Evolutionary conservation across 2,797 vertebrate species (phyloP).

Genomic region (Pangasius mekongensis): DNA sequence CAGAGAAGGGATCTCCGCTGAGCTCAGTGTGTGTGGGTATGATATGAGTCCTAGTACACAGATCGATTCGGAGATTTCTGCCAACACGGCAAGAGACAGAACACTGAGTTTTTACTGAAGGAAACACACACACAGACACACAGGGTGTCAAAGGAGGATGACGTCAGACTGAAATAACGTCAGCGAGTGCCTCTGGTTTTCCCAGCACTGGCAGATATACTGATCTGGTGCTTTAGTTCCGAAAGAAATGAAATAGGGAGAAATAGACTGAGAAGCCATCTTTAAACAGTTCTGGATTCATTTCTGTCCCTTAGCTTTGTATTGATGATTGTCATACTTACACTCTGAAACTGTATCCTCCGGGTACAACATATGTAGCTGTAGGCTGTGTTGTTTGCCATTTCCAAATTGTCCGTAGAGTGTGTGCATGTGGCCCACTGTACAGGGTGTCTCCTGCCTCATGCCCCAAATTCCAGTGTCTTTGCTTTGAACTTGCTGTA

Average conservation of each 20-base stretch:
- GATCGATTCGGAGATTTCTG: conserved; percentile 39
- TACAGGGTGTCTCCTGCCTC: no score
- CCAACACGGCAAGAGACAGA: conserved; percentile 24
- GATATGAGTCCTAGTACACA: conserved; percentile 23
- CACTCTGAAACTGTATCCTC: no score
- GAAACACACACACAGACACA: conserved; percentile 5
- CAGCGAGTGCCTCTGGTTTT: conserved; percentile 52
- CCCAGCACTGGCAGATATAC: neutral
- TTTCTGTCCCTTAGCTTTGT: conserved; percentile 37
- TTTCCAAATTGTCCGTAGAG: no score
- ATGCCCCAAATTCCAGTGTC: conserved; percentile 34
- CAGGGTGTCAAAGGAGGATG: conserved; percentile 11
- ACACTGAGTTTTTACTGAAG: neutral
- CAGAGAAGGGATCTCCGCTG: conserved; percentile 27
- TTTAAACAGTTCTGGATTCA: conserved; percentile 36
- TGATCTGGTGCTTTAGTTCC: conserved; percentile 13
- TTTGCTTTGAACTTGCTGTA: conserved; percentile 66
- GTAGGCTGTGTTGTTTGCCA: no score
- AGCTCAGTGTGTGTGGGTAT: conserved; percentile 13
- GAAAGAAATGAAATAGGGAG: neutral
- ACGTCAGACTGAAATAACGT: conserved; percentile 56
- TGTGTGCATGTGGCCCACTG: no score
- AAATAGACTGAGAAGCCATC: conserved; percentile 30
- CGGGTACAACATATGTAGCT: no score
- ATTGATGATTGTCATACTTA: neutral